Conservation (phyloP, 2,797 vertebrate genomes). For the Liasis olivaceus region DNA sequence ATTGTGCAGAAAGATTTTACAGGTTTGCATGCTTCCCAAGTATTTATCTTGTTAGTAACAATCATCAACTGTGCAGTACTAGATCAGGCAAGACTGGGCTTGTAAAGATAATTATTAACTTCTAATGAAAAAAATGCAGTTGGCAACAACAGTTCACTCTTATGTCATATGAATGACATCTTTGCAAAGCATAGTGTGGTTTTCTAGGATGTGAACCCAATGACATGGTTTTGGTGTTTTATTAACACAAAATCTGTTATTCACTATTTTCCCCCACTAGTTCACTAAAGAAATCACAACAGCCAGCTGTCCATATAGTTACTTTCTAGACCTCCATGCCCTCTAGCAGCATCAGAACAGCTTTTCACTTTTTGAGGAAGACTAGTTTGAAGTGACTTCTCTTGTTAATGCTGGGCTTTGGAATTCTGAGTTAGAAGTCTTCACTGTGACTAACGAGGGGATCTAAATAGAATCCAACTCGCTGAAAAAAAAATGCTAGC, state of each 20-base stretch:
- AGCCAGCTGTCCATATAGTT: not conserved
- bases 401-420: too few species aligned
- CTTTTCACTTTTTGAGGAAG: not conserved
- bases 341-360: not conserved
- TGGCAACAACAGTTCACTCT: not conserved
- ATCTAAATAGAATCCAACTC: not conserved
- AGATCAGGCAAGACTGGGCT: conserved; percentile 1
- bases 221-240: not conserved
- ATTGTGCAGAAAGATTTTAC: not conserved
- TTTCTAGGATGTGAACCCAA: not conserved
- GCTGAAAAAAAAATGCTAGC: not conserved
- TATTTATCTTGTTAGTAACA: not conserved
- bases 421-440: not conserved
- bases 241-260: not conserved
- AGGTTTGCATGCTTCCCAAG: not conserved
- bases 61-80: not conserved
- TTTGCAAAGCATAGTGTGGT: not conserved
- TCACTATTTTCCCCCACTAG: not conserved
- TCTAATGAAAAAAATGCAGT: not conserved
- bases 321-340: not conserved
- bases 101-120: conserved; percentile 17
- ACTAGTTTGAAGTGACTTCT: not conserved
- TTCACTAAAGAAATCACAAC: not conserved
- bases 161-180: not conserved
- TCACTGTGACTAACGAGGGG: not conserved